Evolutionary conservation across 2,888 invertebrate genomes (phyloP), one percentile per base, ranked within the genome.

Genomic region (Anthophora plumipes): DNA sequence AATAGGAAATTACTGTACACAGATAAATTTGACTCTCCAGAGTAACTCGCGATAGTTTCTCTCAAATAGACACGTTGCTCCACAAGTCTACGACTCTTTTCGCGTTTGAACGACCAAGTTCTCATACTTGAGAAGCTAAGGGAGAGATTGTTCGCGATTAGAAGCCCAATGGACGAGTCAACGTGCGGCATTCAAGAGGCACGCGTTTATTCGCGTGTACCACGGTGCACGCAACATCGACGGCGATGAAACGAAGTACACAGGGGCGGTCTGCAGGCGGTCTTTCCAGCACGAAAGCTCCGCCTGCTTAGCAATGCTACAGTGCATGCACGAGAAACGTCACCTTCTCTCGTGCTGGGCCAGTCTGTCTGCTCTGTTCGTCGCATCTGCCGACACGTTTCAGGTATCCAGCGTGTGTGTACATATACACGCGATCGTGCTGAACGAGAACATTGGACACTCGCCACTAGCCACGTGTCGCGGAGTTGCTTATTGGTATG

Each of bases 211-310:
- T 77, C 85, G 81, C 77, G 73, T 66, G 73, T 67, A 55, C 50
- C 60, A 57, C 64, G 55, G 39, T 75, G 76, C 88, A 88, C 86
- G 86, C 82, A 80, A 81, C 84, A 77, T 84, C 70, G 80, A 80
- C 76, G 85, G 78, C 75, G 87, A 87, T 81, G 79, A 86, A 80
- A 80, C 75, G 86, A 78, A 83, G 59, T 74, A 46, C 82, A 88
- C 87, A 88, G 89, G 91, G 92, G 91, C 90, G 91, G 90, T 91
- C 90, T 88, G 86, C 90, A 90, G 92, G 91, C 91, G 92, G 90
- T 90, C 90, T 90, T 89, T 89, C 77, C 85, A 86, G 83, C 86
- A 83, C 85, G 86, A 92, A 91, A 90, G 91, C 92, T 91, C 92
- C 92, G 92, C 92, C 92, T 91, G 92, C 86, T 70, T 85, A 80